Conservation (phyloP, 2,888 invertebrate genomes). For the Pyrocoelia pectoralis region DNA sequence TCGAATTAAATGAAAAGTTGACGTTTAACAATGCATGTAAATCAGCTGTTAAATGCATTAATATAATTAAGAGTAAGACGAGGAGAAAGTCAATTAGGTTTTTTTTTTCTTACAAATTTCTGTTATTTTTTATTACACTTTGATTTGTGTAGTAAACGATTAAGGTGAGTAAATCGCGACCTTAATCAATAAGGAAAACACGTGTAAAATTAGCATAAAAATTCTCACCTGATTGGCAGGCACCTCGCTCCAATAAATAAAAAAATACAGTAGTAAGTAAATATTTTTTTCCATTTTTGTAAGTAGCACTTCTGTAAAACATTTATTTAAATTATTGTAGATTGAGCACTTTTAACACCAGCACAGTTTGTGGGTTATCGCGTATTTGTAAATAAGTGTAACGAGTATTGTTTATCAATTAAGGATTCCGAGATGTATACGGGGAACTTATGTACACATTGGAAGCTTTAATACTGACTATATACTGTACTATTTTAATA, state of each 20-base stretch:
- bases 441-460: slow-evolving; percentile 31
- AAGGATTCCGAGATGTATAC: neutral
- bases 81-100: too few relatives aligned
- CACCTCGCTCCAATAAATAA: slow-evolving; percentile 21
- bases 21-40: too few relatives aligned
- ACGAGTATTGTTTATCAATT: neutral
- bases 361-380: neutral
- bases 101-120: too few relatives aligned
- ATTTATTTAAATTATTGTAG: neutral
- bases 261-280: slow-evolving; percentile 21
- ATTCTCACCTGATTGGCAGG: slow-evolving; percentile 24
- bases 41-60: too few relatives aligned
- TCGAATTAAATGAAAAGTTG: too few relatives aligned
- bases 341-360: neutral
- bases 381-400: neutral
- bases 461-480: slow-evolving; percentile 32
- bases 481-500: slow-evolving; percentile 28
- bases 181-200: slow-evolving; percentile 9
- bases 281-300: slow-evolving; percentile 19
- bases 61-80: too few relatives aligned
- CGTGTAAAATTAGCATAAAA: neutral
- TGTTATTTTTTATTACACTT: too few relatives aligned
- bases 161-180: neutral
- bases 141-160: too few relatives aligned
- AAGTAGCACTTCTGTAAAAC: neutral